Evolutionary conservation across 1,140 invertebrate genomes (phyloP).

Genomic region (Drosophila pseudoananassae): DNA sequence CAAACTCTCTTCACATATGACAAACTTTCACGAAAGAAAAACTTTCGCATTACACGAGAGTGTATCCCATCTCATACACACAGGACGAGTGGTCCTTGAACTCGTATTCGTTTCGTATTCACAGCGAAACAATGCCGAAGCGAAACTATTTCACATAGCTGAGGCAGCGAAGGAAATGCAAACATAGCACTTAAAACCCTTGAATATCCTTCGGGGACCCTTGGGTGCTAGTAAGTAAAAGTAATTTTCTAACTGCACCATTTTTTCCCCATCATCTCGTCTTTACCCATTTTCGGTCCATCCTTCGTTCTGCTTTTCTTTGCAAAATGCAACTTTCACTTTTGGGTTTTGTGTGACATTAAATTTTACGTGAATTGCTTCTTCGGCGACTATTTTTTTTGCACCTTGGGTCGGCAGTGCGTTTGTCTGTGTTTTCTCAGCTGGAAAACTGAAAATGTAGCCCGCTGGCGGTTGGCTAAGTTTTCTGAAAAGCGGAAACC

Average conservation of each 20-base stretch:
- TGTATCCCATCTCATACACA: constrained; percentile 10
- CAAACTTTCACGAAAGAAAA: constrained; percentile 35
- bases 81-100: constrained; percentile 56
- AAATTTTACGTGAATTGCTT: constrained; percentile 63
- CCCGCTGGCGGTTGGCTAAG: constrained; percentile 39
- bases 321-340: constrained; percentile 67
- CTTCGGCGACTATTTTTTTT: constrained; percentile 43
- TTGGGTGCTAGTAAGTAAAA: constrained; percentile 68
- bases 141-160: constrained; percentile 51
- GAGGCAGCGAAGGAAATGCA: constrained; percentile 47
- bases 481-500: constrained; percentile 38
- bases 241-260: constrained; percentile 73
- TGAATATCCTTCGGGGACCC: constrained; percentile 55
- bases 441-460: constrained; percentile 67
- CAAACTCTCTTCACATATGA: constrained; percentile 28
- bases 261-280: constrained; percentile 21
- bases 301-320: constrained; percentile 13
- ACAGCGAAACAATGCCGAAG: constrained; percentile 46
- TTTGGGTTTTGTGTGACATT: constrained; percentile 65
- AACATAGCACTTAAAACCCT: constrained; percentile 62
- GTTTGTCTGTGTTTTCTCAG: constrained; percentile 58
- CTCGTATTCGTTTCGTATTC: constrained; percentile 44
- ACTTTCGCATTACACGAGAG: constrained; percentile 42
- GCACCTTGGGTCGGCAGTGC: constrained; percentile 38
- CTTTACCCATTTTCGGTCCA: constrained; percentile 14